Evolutionary conservation across 1,140 invertebrate genomes (phyloP).

Genomic region (Oppia nitens): DNA sequence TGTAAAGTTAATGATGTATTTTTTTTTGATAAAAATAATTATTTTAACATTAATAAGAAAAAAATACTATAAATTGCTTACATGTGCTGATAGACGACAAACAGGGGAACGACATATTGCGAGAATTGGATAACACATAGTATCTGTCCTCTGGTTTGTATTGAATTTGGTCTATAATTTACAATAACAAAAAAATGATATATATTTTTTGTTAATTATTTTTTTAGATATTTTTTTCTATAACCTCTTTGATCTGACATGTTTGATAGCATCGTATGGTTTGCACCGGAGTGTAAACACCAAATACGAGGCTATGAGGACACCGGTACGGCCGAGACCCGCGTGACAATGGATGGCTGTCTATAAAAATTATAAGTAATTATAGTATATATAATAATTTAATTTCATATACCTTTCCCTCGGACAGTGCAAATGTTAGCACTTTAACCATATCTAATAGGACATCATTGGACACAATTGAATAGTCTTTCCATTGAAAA

Average conservation of each 20-base stretch:
- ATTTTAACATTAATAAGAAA: conserved; percentile 32
- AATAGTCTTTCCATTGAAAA: conserved; percentile 60
- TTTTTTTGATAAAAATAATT: conserved; percentile 25
- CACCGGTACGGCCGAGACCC: conserved; percentile 64
- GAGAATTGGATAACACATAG: conserved; percentile 63
- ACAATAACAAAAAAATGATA: conserved; percentile 2
- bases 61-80: conserved; percentile 19
- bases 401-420: conserved; percentile 45
- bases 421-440: conserved; percentile 56
- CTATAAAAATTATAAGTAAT: conserved; percentile 6
- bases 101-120: conserved; percentile 58
- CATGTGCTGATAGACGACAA: conserved; percentile 45
- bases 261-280: conserved; percentile 59
- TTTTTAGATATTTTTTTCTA: neutral
- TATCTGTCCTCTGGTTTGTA: conserved; percentile 66
- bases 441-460: conserved; percentile 75
- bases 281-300: conserved; percentile 55
- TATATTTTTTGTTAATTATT: conserved; percentile 1
- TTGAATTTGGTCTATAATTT: conserved; percentile 41
- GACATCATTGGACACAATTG: conserved; percentile 49
- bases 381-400: neutral
- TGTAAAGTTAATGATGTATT: conserved; percentile 6
- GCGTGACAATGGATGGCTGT: conserved; percentile 73
- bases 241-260: conserved; percentile 52
- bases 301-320: conserved; percentile 68